Evolutionary conservation across 92 coral and sea anemone genomes (phyloP), one percentile per base, ranked within the genome.

Genomic region (Epizoanthus scotinus): DNA sequence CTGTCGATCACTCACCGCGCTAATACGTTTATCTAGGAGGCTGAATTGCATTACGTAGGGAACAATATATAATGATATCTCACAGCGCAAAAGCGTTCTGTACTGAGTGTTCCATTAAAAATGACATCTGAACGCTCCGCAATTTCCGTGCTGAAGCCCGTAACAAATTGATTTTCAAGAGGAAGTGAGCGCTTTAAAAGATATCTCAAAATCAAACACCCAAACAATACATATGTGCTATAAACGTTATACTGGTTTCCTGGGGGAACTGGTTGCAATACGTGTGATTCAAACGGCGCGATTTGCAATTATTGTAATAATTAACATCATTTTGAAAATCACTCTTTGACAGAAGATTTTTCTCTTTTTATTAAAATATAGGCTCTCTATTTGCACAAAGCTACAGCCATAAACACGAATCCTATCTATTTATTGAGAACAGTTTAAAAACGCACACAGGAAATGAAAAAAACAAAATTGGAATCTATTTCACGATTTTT

Each of bases 321-420:
- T 31, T 64, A 38, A 29, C 28, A 20, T n/a, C 20, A 64, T 17
- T 64, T 38, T 64, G 24, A 15, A 64, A 26, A 17, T 31, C 22
- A 18, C 20, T 3, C 20, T 17, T 64, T 29, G 70, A 64, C 70
- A 64, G 70, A 64, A 62, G 22, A 29, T 38, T 64, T 63, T 64
- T 38, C 36, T 64, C 44, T 8, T 64, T 63, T 64, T 64, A 64
- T 64, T 64, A 15, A 15, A 64, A 64, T 64, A 64, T 64, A 64
- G 36, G 70, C 3, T 64, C 20, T 29, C 24, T 64, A 64, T 64
- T 64, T 64, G 38, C 70, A 4, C 70, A 29, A 64, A 29, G 8
- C 31, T 64, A 6, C 70, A 64, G n/a, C 36, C 70, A 34, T 64
- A 64, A 27, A 19, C 29, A 29, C 19, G 1, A 64, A 34, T 63